These are phyloP conservation scores for Oxyura jamaicensis DNA, from an alignment of 2,113 vertebrate species.

Conservation along the genomic window DNA sequence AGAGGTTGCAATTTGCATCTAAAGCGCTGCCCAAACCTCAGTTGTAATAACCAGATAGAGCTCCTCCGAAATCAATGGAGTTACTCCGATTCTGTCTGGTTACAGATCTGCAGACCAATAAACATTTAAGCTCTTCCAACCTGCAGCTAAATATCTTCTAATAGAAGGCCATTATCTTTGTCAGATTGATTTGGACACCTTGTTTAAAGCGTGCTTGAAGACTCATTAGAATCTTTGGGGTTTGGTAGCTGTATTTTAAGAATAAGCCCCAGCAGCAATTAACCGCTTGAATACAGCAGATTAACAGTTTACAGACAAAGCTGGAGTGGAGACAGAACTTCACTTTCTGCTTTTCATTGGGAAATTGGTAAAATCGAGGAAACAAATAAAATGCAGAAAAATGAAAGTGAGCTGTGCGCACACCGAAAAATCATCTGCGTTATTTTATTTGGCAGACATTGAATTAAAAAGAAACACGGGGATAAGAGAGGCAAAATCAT, in stretches of 20 bases:
- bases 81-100: slow-evolving; percentile 5
- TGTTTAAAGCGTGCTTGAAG: slow-evolving; percentile 35
- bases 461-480: not conserved
- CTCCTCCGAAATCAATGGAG: slow-evolving; percentile 2
- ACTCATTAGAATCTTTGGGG: not conserved
- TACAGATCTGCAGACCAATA: slow-evolving; percentile 1
- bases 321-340: not conserved
- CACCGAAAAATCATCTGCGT: not conserved
- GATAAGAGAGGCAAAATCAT: not conserved
- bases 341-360: not conserved
- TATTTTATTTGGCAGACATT: not conserved
- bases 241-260: slow-evolving; percentile 31
- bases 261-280: slow-evolving; percentile 26
- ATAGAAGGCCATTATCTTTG: slow-evolving; percentile 18
- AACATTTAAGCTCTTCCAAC: slow-evolving; percentile 28
- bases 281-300: not conserved
- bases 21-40: not conserved
- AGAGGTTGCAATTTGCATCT: slow-evolving; percentile 36
- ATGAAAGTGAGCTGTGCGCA: not conserved
- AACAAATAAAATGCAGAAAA: not conserved
- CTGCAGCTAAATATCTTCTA: slow-evolving; percentile 26
- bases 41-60: slow-evolving; percentile 17
- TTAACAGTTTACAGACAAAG: slow-evolving; percentile 39
- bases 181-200: slow-evolving; percentile 37
- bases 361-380: not conserved